phyloP scores from a whole-genome alignment of 2,888 invertebrate genomes.

The Coremacera marginata region DNA sequence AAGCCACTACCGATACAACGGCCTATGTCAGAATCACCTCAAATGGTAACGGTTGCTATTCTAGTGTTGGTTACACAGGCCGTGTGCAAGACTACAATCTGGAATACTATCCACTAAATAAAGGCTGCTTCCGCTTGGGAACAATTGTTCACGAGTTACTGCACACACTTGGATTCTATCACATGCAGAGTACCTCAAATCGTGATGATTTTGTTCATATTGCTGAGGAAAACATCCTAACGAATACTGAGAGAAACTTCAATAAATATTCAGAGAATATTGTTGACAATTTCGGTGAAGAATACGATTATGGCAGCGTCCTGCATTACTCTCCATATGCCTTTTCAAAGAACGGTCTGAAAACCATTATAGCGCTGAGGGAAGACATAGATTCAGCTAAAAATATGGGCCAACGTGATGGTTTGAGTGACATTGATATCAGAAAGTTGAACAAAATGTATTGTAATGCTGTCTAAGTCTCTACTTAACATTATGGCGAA shows the following conservation, averaged over 20 bases:
- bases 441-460: slow-evolving; percentile 64
- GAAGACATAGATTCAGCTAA: slow-evolving; percentile 47
- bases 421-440: slow-evolving; percentile 60
- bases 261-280: slow-evolving; percentile 73
- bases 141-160: slow-evolving; percentile 83
- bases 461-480: not conserved
- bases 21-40: slow-evolving; percentile 59
- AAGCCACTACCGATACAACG: slow-evolving; percentile 69
- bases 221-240: slow-evolving; percentile 65
- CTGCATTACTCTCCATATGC: slow-evolving; percentile 84
- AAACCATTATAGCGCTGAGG: slow-evolving; percentile 75
- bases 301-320: slow-evolving; percentile 83
- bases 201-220: slow-evolving; percentile 78
- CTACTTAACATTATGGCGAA: too few relatives aligned
- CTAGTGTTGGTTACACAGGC: slow-evolving; percentile 76
- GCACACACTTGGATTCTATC: slow-evolving; percentile 83
- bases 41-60: slow-evolving; percentile 78
- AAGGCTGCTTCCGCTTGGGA: slow-evolving; percentile 64
- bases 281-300: slow-evolving; percentile 75
- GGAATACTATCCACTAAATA: slow-evolving; percentile 53
- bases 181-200: slow-evolving; percentile 83
- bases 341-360: slow-evolving; percentile 77
- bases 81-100: slow-evolving; percentile 68
- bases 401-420: slow-evolving; percentile 58
- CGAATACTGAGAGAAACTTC: slow-evolving; percentile 78